phyloP scores from a whole-genome alignment of 2,113 vertebrate species.

The Rhabdornis inornatus region DNA sequence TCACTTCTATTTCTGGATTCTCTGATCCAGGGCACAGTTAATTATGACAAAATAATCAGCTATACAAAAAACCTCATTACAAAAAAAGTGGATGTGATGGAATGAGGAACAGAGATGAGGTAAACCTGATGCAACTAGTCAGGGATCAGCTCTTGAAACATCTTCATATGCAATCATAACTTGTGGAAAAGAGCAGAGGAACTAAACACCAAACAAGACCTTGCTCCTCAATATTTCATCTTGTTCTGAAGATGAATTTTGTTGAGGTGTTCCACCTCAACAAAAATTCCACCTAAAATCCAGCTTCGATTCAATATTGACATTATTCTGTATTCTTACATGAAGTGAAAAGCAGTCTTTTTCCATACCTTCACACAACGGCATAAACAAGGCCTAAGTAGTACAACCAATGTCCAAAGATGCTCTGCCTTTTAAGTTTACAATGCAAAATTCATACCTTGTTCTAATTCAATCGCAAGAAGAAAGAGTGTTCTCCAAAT shows the following conservation, averaged over 20 bases:
- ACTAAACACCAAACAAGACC: not conserved
- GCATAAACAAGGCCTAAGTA: no score
- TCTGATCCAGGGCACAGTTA: not conserved
- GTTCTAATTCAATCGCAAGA: no score
- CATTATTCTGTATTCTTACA: no score
- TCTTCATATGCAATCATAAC: not conserved
- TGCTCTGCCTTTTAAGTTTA: no score
- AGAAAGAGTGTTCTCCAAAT: no score
- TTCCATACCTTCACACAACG: no score
- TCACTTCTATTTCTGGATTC: not conserved
- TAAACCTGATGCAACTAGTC: not conserved
- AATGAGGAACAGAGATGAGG: not conserved
- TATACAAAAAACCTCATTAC: not conserved
- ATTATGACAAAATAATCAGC: not conserved
- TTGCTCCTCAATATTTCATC: not conserved
- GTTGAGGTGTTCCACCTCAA: no score
- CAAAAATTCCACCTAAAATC: no score
- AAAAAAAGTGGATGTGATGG: not conserved
- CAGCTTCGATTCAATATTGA: no score
- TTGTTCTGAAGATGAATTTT: not conserved
- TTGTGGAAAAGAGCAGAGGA: not conserved
- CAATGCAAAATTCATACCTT: no score
- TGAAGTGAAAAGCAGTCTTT: no score
- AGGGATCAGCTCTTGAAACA: not conserved
- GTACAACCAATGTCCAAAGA: no score